Evolutionary conservation across 2,888 invertebrate species (phyloP).

Genomic region (Campoplex capitator): DNA sequence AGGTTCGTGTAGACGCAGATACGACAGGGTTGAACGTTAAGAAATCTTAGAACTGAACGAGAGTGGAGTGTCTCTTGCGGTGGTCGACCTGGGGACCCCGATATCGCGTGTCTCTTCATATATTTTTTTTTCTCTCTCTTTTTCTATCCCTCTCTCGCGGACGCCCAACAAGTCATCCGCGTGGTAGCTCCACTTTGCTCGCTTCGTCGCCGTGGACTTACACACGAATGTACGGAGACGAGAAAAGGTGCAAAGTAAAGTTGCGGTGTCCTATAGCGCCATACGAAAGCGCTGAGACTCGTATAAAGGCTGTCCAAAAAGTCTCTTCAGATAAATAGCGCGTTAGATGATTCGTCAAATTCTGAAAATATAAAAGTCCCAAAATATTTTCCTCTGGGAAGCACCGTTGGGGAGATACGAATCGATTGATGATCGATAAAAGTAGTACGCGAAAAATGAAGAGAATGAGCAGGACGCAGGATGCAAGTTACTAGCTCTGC

Average conservation of each 20-base stretch:
- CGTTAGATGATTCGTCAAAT: neutral
- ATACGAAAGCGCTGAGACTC: neutral
- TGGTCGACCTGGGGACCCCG: conserved; percentile 64
- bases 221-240: conserved; percentile 5
- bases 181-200: conserved; percentile 41
- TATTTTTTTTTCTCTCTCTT: neutral
- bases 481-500: no score
- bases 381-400: neutral
- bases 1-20: conserved; percentile 35
- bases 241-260: neutral
- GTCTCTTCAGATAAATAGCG: neutral
- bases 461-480: no score
- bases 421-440: neutral
- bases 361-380: neutral
- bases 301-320: neutral
- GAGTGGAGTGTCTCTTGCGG: conserved; percentile 48
- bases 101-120: conserved; percentile 66
- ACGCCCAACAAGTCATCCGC: conserved; percentile 53
- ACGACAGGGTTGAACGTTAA: conserved; percentile 27
- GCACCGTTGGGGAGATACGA: neutral
- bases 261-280: conserved; percentile 1
- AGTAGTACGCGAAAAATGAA: no score
- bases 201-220: conserved; percentile 20
- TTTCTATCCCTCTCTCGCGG: neutral
- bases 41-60: conserved; percentile 70